Percentiles rank a stretch among this genome's conserved stretches.
Evolutionary conservation across 2,797 vertebrate species (phyloP).

Genomic region (Cyclura pinguis): DNA sequence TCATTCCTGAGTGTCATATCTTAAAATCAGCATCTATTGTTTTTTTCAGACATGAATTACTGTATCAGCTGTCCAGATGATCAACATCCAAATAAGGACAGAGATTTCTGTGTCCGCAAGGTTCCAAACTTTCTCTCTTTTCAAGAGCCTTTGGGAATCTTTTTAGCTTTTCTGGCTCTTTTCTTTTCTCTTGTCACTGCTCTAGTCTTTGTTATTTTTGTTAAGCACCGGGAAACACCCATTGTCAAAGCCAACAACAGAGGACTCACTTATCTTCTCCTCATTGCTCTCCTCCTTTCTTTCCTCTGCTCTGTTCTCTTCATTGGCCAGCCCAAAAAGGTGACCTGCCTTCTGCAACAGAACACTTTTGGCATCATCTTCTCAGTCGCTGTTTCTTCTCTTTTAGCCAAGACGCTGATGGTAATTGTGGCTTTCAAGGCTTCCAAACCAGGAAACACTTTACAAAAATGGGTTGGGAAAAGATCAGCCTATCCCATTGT

Average conservation of each 20-base stretch:
- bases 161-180: not conserved
- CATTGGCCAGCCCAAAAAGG: not conserved
- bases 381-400: no score
- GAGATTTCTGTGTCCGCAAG: not conserved
- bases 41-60: no score
- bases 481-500: no score
- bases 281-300: not conserved
- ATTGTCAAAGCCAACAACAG: not conserved
- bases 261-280: not conserved
- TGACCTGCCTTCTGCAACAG: not conserved
- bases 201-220: accelerated
- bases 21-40: no score
- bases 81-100: not conserved
- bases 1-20: no score
- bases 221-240: not conserved
- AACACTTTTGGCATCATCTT: no score
- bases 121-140: not conserved
- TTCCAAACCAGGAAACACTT: not conserved
- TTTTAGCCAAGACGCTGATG: no score
- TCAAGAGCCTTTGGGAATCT: not conserved
- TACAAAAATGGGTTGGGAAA: not conserved
- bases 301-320: not conserved
- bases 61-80: no score
- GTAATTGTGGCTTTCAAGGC: no score
- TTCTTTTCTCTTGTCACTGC: not conserved